Conservation (phyloP, 2,797 vertebrate species). For the Atherinosoma microstoma region DNA sequence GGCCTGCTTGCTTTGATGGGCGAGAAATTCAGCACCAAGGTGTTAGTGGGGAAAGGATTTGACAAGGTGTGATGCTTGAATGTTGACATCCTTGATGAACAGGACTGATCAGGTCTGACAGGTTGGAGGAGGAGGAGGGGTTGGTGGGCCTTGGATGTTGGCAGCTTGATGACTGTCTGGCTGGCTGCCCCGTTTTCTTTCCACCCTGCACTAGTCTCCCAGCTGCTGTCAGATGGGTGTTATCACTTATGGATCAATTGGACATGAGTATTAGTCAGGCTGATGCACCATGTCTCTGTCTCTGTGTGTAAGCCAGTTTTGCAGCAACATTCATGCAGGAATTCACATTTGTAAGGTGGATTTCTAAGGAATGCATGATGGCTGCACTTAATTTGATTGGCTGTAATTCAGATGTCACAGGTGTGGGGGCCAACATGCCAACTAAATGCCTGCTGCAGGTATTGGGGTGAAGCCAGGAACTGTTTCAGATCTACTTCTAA, state of each 20-base stretch:
- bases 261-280: constrained; percentile 4
- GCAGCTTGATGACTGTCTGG: constrained; percentile 45
- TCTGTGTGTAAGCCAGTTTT: constrained; percentile 4
- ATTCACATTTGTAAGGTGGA: constrained; percentile 6
- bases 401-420: constrained; percentile 3
- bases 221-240: constrained; percentile 40
- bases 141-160: constrained; percentile 17
- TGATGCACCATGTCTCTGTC: constrained; percentile 7
- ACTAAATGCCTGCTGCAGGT: background rate
- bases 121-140: constrained; percentile 16
- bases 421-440: background rate
- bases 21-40: background rate
- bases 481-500: background rate
- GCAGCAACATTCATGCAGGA: constrained; percentile 1
- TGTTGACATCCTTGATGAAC: constrained; percentile 45
- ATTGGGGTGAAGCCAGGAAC: background rate
- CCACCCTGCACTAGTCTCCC: constrained; percentile 28
- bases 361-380: background rate
- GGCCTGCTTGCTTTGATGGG: background rate
- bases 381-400: background rate
- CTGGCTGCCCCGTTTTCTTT: constrained; percentile 25
- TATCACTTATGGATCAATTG: constrained; percentile 25
- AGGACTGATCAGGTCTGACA: constrained; percentile 66
- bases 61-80: constrained; percentile 40
- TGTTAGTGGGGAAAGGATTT: constrained; percentile 16